Conservation (phyloP, 2,888 invertebrate genomes). For the Melieria omissa region DNA sequence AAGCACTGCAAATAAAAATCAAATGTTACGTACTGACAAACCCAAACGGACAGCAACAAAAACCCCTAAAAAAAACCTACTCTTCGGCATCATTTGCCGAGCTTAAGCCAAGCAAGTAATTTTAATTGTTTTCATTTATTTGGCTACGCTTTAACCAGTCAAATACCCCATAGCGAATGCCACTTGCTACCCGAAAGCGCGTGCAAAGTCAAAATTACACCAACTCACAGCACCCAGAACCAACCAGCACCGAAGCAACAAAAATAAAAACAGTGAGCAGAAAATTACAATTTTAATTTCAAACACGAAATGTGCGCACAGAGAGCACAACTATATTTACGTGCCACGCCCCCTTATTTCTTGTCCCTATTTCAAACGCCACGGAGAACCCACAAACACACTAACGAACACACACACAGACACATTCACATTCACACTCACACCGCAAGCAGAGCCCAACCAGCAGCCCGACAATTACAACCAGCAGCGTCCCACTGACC, state of each 20-base stretch:
- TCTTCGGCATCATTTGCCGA: constrained; percentile 25
- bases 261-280: constrained; percentile 12
- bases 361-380: neutral
- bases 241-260: neutral
- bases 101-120: constrained; percentile 25
- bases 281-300: constrained; percentile 22
- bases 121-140: constrained; percentile 32
- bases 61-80: no score
- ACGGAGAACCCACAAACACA: neutral
- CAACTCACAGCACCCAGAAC: neutral
- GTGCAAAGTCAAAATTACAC: neutral
- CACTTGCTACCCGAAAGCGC: neutral
- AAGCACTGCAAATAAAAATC: no score
- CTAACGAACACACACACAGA: neutral
- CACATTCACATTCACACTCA: no score
- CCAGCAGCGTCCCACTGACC: no score
- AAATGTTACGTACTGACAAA: no score
- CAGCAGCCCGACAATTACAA: no score
- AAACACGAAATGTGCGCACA: neutral
- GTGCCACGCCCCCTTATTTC: no score
- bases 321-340: neutral
- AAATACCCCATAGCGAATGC: neutral
- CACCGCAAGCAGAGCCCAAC: no score
- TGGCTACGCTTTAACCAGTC: neutral
- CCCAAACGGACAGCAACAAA: no score